Percentiles rank a stretch among this genome's conserved stretches.
Evolutionary conservation across 2,888 invertebrate genomes (phyloP).

Genomic region (Hemicrepidius hirtus): DNA sequence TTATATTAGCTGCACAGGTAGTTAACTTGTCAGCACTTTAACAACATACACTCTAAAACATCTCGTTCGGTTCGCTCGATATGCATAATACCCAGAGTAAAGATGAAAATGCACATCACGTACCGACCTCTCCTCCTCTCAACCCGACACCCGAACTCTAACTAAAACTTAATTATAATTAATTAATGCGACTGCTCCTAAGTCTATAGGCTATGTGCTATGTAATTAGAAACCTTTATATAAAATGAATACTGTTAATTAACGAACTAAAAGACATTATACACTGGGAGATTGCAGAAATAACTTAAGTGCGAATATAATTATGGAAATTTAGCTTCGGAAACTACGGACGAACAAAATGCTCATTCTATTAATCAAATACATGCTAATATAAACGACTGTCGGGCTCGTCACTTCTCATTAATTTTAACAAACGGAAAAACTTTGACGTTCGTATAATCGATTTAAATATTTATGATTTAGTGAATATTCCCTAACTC

Average conservation of each 20-base stretch:
- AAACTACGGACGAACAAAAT: constrained; percentile 49
- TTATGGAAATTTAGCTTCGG: constrained; percentile 63
- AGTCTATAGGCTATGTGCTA: constrained; percentile 74
- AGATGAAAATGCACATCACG: constrained; percentile 72
- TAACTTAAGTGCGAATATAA: constrained; percentile 70
- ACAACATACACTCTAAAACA: constrained; percentile 36
- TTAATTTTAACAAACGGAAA: constrained; percentile 35
- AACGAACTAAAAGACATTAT: constrained; percentile 76
- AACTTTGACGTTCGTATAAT: constrained; percentile 22
- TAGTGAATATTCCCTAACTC: constrained; percentile 13
- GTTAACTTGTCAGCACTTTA: constrained; percentile 42
- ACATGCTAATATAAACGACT: constrained; percentile 45
- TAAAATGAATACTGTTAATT: constrained; percentile 78
- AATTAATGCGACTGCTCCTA: constrained; percentile 82
- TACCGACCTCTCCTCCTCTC: constrained; percentile 68
- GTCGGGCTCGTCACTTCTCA: constrained; percentile 37
- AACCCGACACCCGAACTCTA: constrained; percentile 69
- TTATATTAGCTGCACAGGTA: constrained; percentile 29
- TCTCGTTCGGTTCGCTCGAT: constrained; percentile 59
- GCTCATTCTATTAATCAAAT: constrained; percentile 51
- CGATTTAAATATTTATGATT: constrained; percentile 36
- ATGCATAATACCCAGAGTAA: constrained; percentile 69
- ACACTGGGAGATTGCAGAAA: constrained; percentile 70
- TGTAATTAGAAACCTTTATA: constrained; percentile 78
- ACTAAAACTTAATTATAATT: constrained; percentile 91